Conservation (phyloP, 2,888 invertebrate species). For the Hedychridium roseum region DNA sequence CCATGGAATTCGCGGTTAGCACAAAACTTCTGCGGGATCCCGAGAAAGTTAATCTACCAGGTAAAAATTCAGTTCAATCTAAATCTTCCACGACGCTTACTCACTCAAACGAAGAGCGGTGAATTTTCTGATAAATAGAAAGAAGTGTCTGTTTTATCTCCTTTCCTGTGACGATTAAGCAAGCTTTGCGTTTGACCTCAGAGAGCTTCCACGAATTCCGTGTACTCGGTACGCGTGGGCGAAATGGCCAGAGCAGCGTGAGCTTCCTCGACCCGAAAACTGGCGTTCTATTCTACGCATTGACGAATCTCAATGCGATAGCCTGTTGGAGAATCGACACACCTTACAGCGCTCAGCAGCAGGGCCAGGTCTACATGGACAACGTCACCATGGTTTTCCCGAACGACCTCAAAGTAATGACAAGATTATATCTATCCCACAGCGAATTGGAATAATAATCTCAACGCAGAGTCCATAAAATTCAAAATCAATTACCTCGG, state of each 20-base stretch:
- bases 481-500: too few species aligned
- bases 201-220: conserved; percentile 73
- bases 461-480: not conserved
- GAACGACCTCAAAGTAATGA: conserved; percentile 75
- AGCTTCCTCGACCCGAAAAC: conserved; percentile 76
- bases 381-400: conserved; percentile 79
- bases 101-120: too few species aligned
- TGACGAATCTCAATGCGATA: conserved; percentile 79
- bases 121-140: too few species aligned
- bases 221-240: conserved; percentile 74
- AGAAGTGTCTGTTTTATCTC: too few species aligned
- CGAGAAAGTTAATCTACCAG: conserved; percentile 63
- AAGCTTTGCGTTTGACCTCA: conserved; percentile 9
- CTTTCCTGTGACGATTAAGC: too few species aligned
- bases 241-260: conserved; percentile 77
- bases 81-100: too few species aligned
- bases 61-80: too few species aligned
- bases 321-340: conserved; percentile 81
- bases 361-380: conserved; percentile 77
- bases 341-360: conserved; percentile 74
- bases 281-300: conserved; percentile 77
- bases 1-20: conserved; percentile 78
- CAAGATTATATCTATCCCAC: not conserved
- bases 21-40: conserved; percentile 71
- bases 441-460: too few species aligned